Conservation (phyloP, 2,888 invertebrate genomes). For the Drosophila paramelanica region DNA sequence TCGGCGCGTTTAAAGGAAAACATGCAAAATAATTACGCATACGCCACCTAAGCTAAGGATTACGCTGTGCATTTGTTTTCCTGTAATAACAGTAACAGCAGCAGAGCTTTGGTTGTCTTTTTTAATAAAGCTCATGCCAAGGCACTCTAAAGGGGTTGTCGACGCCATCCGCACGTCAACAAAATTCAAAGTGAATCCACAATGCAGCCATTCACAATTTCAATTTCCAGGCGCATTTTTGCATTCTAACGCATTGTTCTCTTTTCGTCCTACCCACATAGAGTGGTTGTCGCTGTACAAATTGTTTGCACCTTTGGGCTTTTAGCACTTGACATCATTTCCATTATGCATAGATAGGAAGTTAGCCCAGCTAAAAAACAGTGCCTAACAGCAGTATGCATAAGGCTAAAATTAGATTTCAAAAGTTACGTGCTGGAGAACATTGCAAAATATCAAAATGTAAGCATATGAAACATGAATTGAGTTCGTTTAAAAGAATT, state of each 20-base stretch:
- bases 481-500: too few relatives aligned
- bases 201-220: slow-evolving; percentile 13
- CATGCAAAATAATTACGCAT: slow-evolving; percentile 37
- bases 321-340: slow-evolving; percentile 72
- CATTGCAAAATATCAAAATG: too few relatives aligned
- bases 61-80: slow-evolving; percentile 8
- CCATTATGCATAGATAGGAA: slow-evolving; percentile 48
- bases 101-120: slow-evolving; percentile 1
- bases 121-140: slow-evolving; percentile 52
- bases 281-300: background rate
- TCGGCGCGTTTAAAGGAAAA: slow-evolving; percentile 15
- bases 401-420: background rate
- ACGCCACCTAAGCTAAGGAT: slow-evolving; percentile 52
- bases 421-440: too few relatives aligned
- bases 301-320: slow-evolving; percentile 33
- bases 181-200: slow-evolving; percentile 17
- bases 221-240: slow-evolving; percentile 1
- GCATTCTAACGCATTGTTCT: slow-evolving; percentile 5
- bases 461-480: too few relatives aligned
- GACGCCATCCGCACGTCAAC: slow-evolving; percentile 26
- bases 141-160: slow-evolving; percentile 43
- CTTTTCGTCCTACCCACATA: slow-evolving; percentile 1
- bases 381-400: slow-evolving; percentile 8
- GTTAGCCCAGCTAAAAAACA: slow-evolving; percentile 24
- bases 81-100: slow-evolving; percentile 9